Conservation (phyloP, 2,888 invertebrate genomes). For the Macrophya annulata region DNA sequence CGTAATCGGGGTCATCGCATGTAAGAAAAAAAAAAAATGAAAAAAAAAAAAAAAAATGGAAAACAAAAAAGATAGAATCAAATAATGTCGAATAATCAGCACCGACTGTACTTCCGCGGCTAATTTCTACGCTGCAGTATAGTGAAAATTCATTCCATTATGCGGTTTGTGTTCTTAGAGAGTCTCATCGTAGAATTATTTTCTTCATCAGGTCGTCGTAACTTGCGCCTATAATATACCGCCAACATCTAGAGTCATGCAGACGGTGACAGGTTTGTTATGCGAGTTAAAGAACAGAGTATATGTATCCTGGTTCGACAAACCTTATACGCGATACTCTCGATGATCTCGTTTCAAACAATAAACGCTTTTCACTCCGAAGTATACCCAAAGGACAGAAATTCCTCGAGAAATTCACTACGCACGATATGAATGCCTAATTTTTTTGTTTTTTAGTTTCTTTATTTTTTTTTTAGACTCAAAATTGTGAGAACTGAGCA, state of each 20-base stretch:
- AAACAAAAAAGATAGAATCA: not conserved
- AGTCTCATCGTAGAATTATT: not conserved
- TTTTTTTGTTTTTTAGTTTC: not conserved
- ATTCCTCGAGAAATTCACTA: not conserved
- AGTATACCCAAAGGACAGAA: not conserved
- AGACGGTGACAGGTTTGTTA: constrained; percentile 41
- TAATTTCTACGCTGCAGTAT: not conserved
- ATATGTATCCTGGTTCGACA: constrained; percentile 41
- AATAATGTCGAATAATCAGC: not conserved
- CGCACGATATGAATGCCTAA: not conserved
- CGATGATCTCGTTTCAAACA: not conserved
- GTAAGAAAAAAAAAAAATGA: not conserved
- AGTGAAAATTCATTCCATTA: constrained; percentile 29
- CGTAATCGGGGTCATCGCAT: constrained; percentile 32
- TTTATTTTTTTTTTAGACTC: not conserved
- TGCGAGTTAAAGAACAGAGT: constrained; percentile 13
- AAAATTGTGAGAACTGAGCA: not conserved
- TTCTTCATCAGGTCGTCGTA: not conserved
- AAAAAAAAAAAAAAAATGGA: not conserved
- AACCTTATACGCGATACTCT: not conserved
- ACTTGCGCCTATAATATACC: not conserved
- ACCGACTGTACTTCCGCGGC: not conserved
- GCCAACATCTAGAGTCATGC: not conserved
- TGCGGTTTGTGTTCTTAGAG: constrained; percentile 22
- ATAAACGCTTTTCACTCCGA: not conserved